Conservation (phyloP, 2,797 vertebrate genomes). For the Zenarchopterus dispar region DNA sequence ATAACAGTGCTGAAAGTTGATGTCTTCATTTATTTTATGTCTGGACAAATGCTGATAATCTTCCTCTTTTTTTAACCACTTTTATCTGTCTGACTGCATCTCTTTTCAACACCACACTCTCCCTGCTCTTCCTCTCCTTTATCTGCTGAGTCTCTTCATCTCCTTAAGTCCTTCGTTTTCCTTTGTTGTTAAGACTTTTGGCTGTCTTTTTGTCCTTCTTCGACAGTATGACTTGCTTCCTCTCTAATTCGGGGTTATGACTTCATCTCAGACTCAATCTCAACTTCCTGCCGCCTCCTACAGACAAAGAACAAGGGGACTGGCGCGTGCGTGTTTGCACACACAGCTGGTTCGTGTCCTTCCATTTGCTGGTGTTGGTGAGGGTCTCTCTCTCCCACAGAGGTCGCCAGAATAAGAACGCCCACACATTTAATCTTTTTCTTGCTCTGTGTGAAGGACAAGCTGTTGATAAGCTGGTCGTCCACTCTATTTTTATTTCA, state of each 20-base stretch:
- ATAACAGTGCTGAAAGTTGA: not conserved
- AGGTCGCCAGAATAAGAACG: slow-evolving; percentile 20
- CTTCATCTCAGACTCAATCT: slow-evolving; percentile 36
- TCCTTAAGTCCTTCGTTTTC: not conserved
- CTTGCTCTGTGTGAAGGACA: not conserved
- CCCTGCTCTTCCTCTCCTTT: not conserved
- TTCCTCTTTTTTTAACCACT: not conserved
- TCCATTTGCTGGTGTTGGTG: slow-evolving; percentile 17
- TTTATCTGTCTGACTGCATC: slow-evolving; percentile 6
- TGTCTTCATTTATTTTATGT: not conserved
- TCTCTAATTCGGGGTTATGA: slow-evolving; percentile 25
- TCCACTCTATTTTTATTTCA: not conserved
- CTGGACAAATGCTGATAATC: not conserved
- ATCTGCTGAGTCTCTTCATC: no score
- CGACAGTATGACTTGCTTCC: not conserved
- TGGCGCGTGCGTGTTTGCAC: no score
- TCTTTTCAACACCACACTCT: slow-evolving; percentile 5
- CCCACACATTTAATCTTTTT: not conserved
- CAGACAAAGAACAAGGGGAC: no score
- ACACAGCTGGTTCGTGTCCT: slow-evolving; percentile 62
- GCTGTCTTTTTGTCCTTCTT: no score
- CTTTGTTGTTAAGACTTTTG: not conserved
- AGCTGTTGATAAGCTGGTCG: slow-evolving; percentile 12
- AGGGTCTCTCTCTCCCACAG: slow-evolving; percentile 44
- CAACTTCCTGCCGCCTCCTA: slow-evolving; percentile 50